phyloP scores from a whole-genome alignment of 2,888 invertebrate genomes.

The Chamaedrilus cognettii region DNA sequence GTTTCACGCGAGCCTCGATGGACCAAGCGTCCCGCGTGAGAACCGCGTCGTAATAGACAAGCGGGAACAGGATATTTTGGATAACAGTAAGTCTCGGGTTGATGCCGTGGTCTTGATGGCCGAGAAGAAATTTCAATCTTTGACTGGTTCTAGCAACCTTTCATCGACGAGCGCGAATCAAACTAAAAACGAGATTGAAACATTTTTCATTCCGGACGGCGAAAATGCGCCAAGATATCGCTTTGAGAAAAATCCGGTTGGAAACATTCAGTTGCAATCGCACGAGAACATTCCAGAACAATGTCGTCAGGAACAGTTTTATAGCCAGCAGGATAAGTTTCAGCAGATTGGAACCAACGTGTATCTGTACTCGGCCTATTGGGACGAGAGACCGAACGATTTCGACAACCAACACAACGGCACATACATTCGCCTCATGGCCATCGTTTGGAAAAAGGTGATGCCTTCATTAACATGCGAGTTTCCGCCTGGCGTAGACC shows the following conservation, averaged over 20 bases:
- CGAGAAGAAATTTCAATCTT: not conserved
- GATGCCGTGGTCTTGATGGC: not conserved
- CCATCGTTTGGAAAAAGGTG: conserved; percentile 1
- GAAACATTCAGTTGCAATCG: not conserved
- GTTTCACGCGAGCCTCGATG: conserved; percentile 21
- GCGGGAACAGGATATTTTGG: not conserved
- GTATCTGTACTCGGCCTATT: conserved; percentile 48
- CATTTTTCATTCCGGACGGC: no score
- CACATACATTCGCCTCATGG: conserved; percentile 33
- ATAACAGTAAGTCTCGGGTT: not conserved
- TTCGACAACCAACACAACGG: conserved; percentile 35
- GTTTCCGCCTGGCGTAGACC: conserved; percentile 6
- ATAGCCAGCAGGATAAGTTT: conserved; percentile 30
- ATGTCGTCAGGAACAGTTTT: conserved; percentile 3
- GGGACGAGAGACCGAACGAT: conserved; percentile 44
- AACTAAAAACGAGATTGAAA: no score
- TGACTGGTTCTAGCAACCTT: no score
- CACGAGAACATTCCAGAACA: conserved; percentile 5
- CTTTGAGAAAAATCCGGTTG: not conserved
- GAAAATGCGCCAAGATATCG: no score
- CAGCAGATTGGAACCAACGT: conserved; percentile 32
- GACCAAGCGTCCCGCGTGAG: not conserved
- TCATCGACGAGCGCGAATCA: no score
- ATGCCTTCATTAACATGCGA: conserved; percentile 8
- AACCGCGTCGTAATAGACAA: not conserved